Conservation (phyloP, 2,888 invertebrate genomes). For the Neoascia interrupta region DNA sequence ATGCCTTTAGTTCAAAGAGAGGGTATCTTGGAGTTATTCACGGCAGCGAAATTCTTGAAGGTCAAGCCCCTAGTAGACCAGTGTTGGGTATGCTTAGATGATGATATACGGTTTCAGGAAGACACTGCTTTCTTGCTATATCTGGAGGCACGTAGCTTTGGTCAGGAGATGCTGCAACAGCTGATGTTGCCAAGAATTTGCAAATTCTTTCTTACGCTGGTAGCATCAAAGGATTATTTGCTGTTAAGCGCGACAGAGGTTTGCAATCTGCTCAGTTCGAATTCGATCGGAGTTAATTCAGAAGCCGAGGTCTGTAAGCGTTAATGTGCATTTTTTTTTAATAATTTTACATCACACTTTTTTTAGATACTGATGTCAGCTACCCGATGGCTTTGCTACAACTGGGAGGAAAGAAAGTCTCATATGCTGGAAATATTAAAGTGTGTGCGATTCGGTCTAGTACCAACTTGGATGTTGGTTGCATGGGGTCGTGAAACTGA, state of each 20-base stretch:
- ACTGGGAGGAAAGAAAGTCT: conserved; percentile 84
- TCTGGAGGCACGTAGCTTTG: conserved; percentile 82
- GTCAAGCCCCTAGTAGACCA: conserved; percentile 88
- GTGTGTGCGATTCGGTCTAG: conserved; percentile 88
- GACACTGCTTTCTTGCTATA: conserved; percentile 87
- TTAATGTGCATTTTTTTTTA: background rate
- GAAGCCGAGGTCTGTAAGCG: conserved; percentile 81
- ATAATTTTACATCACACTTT: conserved; percentile 49
- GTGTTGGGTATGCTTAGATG: conserved; percentile 88
- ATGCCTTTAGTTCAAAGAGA: conserved; percentile 84
- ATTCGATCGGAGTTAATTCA: conserved; percentile 87
- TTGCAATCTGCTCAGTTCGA: conserved; percentile 84
- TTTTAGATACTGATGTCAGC: conserved; percentile 87
- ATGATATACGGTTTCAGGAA: conserved; percentile 85
- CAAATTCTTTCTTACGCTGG: conserved; percentile 87
- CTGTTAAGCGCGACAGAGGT: conserved; percentile 84
- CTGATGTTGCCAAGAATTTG: conserved; percentile 84
- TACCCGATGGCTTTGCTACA: conserved; percentile 87
- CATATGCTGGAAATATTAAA: conserved; percentile 83
- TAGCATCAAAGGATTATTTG: conserved; percentile 87
- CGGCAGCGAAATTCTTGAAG: conserved; percentile 85
- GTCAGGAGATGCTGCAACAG: conserved; percentile 74
- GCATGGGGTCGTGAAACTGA: conserved; percentile 88
- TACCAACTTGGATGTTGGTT: conserved; percentile 89
- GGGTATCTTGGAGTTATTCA: conserved; percentile 87